Evolutionary conservation across 2,888 invertebrate genomes (phyloP).

Genomic region (Acleris literana): DNA sequence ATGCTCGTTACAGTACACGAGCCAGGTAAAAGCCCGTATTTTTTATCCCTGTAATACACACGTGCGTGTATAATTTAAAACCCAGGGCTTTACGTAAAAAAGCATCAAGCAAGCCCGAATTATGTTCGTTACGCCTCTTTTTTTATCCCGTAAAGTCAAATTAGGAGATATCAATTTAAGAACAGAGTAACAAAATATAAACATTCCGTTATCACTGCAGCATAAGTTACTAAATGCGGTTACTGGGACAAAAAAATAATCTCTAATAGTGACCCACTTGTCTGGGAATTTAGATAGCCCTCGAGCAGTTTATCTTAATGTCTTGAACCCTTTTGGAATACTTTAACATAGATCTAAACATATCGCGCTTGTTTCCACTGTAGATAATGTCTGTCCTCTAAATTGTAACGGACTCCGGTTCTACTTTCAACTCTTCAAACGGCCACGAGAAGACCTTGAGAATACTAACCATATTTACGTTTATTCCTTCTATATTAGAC

Average conservation of each 20-base stretch:
- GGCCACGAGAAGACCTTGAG: conserved; percentile 19
- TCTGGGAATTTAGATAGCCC: conserved; percentile 66
- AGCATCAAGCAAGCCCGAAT: conserved; percentile 25
- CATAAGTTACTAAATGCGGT: conserved; percentile 61
- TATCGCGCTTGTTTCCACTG: background rate
- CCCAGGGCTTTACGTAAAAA: conserved; percentile 30
- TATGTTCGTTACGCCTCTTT: conserved; percentile 31
- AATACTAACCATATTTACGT: conserved; percentile 18
- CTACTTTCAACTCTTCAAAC: background rate
- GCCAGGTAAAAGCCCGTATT: conserved; percentile 30
- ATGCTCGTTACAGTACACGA: conserved; percentile 11
- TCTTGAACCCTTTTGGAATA: conserved; percentile 32
- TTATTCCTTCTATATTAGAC: conserved; percentile 25
- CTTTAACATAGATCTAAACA: conserved; percentile 10
- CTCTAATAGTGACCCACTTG: conserved; percentile 69
- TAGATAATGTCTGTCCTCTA: background rate
- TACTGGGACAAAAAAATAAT: conserved; percentile 72
- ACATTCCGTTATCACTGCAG: conserved; percentile 48
- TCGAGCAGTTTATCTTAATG: conserved; percentile 65
- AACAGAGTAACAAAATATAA: conserved; percentile 27
- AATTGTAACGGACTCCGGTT: conserved; percentile 1
- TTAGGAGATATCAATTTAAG: conserved; percentile 33
- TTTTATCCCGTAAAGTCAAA: conserved; percentile 28
- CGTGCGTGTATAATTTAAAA: conserved; percentile 40
- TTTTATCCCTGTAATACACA: conserved; percentile 35